A percentile compares a stretch with the other conserved stretches of the same genome.
Conservation (phyloP, 1,140 invertebrate genomes). For the Doryteuthis pealeii region DNA sequence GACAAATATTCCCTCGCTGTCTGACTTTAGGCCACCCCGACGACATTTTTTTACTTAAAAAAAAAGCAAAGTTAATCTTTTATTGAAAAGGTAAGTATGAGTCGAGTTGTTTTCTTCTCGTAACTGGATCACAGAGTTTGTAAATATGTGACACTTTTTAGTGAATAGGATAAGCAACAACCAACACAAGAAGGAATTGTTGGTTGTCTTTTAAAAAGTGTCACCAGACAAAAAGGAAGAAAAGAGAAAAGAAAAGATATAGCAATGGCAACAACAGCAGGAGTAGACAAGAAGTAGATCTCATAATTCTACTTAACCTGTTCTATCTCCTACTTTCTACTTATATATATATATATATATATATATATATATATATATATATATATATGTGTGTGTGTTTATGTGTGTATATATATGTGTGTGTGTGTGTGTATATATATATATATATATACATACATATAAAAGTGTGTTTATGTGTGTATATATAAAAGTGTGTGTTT, state of each 20-base stretch:
- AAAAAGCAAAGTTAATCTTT: no score
- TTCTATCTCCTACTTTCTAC: no score
- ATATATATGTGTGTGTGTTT: conserved; percentile 12
- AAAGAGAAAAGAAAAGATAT: not conserved
- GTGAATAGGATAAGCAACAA: no score
- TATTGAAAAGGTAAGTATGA: no score
- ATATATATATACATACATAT: not conserved
- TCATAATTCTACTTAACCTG: no score
- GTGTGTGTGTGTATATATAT: not conserved
- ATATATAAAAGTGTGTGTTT: not conserved
- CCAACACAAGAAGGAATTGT: no score
- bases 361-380: conserved; percentile 14
- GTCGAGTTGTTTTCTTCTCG: no score
- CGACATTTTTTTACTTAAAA: no score
- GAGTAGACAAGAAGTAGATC: not conserved
- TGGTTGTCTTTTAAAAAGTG: not conserved
- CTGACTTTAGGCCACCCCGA: no score
- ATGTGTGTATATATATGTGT: not conserved
- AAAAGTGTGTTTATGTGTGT: not conserved
- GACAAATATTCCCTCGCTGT: no score
- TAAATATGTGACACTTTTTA: no score
- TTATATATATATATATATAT: conserved; percentile 3
- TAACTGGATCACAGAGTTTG: no score
- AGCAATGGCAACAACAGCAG: not conserved
- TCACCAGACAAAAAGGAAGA: not conserved